These are phyloP conservation scores for Trogon melanurus DNA, from an alignment of 2,113 vertebrate genomes.

Conservation along the genomic window DNA sequence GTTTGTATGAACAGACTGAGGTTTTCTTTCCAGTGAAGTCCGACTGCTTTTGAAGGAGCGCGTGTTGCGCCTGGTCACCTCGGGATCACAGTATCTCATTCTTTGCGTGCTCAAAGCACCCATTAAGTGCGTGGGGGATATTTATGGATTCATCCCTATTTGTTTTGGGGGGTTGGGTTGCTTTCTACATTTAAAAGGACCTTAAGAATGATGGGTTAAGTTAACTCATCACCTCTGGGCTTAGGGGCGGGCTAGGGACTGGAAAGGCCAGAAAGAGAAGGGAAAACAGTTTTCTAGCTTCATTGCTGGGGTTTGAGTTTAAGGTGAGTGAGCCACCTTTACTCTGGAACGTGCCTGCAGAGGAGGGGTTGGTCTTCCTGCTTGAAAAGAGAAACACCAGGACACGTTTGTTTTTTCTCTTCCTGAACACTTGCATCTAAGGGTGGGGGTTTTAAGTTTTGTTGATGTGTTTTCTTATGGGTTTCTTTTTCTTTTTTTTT, in stretches of 20 bases:
- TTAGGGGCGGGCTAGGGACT: neutral
- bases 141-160: neutral
- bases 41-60: neutral
- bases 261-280: neutral
- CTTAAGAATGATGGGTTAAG: neutral
- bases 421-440: neutral
- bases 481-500: neutral
- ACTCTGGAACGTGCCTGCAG: neutral
- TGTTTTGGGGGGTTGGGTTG: neutral
- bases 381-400: neutral
- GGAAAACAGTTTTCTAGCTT: neutral
- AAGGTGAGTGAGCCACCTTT: neutral
- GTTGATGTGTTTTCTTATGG: neutral
- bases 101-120: neutral
- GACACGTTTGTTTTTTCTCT: neutral
- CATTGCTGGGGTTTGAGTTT: neutral
- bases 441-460: neutral
- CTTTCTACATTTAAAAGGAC: neutral
- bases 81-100: neutral
- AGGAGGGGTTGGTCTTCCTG: neutral
- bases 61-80: neutral
- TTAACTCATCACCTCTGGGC: neutral
- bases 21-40: constrained; percentile 23
- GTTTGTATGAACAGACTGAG: constrained; percentile 4
- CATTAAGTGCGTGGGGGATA: neutral